Evolutionary conservation across 2,888 invertebrate species (phyloP), one percentile per base, ranked within the genome.

Genomic region (Teleogryllus oceanicus): DNA sequence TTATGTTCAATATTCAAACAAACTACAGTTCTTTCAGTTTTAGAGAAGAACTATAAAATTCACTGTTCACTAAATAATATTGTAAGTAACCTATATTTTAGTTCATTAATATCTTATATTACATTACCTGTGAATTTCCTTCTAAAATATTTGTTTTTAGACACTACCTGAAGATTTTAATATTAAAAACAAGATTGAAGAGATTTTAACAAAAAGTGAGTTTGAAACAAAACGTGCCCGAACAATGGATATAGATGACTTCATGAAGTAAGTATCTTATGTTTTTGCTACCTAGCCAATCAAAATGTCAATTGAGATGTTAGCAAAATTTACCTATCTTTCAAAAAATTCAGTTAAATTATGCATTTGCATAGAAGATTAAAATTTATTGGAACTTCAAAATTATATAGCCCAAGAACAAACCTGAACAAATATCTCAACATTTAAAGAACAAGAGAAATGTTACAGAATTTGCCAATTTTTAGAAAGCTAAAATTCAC

Each of bases 201-300:
- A 91, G 62, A 92, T 98, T 84, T 88, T 99, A 83, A 87, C 87
- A 81, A 90, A 90, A 80, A 89, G 90, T 81, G 90, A 90, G 82
- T 94, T 93, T 85, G 92, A 92, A 80, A 90, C 93, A 83, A 93
- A 92, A 87, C 90, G 99, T 85, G 96, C 99, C 0, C 90, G 99
- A 84, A 93, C 92, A 10, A 96, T 99, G 98, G 97, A 98, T 85
- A 93, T 95, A 83, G 98, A 99, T 89, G 98, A 99, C 86, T 99
- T 99, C 86, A 93, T 98, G 88, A 90, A 90, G 89, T 90, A 88
- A 83, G 87, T 87, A 81, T 76, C 77, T 80, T 1, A 37, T 37
- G 37, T 1, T 37, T 8, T 8, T 37, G 5, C 37, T 37, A 37
- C 37, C 37, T 0, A 37, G 37, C 5, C 37, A 37, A 8, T 8